A percentile compares a stretch with the other conserved stretches of the same genome.
Evolutionary conservation across 1,140 invertebrate species (phyloP).

Genomic region (Drosophila saltans): DNA sequence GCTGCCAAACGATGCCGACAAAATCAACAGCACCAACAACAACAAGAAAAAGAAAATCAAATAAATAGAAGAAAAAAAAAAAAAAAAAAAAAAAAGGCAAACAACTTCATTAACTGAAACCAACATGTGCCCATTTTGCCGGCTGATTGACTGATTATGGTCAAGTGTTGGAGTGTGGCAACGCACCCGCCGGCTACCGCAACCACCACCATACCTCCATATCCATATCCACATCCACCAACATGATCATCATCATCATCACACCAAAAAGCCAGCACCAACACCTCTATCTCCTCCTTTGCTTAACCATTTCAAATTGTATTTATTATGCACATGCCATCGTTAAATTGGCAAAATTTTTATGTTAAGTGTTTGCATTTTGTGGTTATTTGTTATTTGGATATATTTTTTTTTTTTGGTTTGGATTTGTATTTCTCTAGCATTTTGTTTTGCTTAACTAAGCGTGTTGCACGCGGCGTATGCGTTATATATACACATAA

Average conservation of each 20-base stretch:
- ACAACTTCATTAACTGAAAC: constrained; percentile 72
- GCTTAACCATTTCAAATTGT: constrained; percentile 65
- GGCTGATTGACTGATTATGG: constrained; percentile 80
- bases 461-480: constrained; percentile 74
- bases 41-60: constrained; percentile 9
- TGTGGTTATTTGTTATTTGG: constrained; percentile 40
- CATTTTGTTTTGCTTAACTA: constrained; percentile 78
- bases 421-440: constrained; percentile 4
- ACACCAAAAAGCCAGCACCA: neutral
- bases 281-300: constrained; percentile 10
- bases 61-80: constrained; percentile 2
- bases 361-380: constrained; percentile 47
- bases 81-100: constrained; percentile 19
- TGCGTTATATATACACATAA: constrained; percentile 42
- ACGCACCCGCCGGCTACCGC: constrained; percentile 10
- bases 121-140: constrained; percentile 61
- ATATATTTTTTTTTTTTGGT: constrained; percentile 43
- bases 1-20: constrained; percentile 45
- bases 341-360: constrained; percentile 51
- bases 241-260: neutral
- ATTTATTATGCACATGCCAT: constrained; percentile 72
- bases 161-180: constrained; percentile 65
- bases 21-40: constrained; percentile 51
- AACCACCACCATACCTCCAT: neutral
- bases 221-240: neutral